Conservation (phyloP, 2,113 vertebrate species). For the Cardinalis cardinalis region DNA sequence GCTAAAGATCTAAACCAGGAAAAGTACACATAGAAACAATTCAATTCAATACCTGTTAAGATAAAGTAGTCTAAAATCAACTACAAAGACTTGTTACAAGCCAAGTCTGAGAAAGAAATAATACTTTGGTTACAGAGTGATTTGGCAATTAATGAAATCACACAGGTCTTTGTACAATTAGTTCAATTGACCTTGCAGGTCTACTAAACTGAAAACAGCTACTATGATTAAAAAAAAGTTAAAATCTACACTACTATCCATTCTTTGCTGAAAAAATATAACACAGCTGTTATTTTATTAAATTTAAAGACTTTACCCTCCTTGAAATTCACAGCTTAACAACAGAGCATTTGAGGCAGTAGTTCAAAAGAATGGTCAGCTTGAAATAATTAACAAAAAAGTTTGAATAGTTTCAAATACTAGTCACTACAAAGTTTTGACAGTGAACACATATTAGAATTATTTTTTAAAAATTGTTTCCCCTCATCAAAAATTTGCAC, state of each 20-base stretch:
- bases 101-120: neutral
- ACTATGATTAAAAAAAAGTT: neutral
- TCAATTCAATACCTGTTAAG: neutral
- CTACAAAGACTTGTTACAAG: neutral
- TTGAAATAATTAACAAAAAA: slow-evolving; percentile 10
- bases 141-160: neutral
- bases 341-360: neutral
- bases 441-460: neutral
- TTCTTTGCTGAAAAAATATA: neutral
- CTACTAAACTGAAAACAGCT: neutral
- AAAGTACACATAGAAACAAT: neutral
- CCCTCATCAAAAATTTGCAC: neutral
- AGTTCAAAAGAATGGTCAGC: slow-evolving; percentile 10
- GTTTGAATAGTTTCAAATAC: neutral
- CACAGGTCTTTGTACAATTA: neutral
- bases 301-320: neutral
- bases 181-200: neutral
- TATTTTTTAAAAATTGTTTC: neutral
- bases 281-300: neutral
- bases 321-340: neutral
- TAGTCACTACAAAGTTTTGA: neutral
- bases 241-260: neutral
- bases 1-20: neutral
- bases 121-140: neutral
- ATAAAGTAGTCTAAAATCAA: neutral